Percentiles rank a stretch among this genome's conserved stretches.
phyloP scores from a whole-genome alignment of 2,888 invertebrate species.

The Eucera pruinosa region DNA sequence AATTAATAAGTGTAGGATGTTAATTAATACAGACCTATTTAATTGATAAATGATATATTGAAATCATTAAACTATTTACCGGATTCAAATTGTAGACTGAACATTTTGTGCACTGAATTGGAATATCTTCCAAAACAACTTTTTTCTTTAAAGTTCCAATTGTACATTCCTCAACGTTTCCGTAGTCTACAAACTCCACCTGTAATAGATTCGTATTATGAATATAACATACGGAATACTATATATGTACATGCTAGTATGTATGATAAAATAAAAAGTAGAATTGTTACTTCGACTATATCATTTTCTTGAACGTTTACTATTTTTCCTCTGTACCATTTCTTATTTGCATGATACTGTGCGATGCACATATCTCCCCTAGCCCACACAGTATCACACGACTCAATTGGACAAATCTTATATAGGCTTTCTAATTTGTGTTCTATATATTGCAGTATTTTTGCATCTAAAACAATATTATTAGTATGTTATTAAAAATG shows the following conservation, averaged over 20 bases:
- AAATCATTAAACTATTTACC: constrained; percentile 76
- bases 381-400: constrained; percentile 86
- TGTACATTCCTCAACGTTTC: constrained; percentile 89
- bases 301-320: constrained; percentile 83
- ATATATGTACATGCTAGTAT: not conserved
- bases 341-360: constrained; percentile 87
- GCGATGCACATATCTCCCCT: constrained; percentile 89
- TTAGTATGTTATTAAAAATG: not conserved
- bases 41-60: not conserved
- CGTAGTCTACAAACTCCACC: constrained; percentile 92
- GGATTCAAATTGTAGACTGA: constrained; percentile 86
- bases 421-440: constrained; percentile 85
- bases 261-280: not conserved
- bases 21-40: not conserved
- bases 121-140: constrained; percentile 88
- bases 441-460: constrained; percentile 85
- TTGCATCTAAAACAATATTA: constrained; percentile 63
- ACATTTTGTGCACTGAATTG: constrained; percentile 88
- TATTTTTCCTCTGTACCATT: constrained; percentile 90
- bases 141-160: constrained; percentile 87
- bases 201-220: constrained; percentile 64
- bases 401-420: constrained; percentile 84
- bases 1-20: not conserved
- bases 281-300: constrained; percentile 82
- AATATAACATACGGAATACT: not conserved